phyloP scores from a whole-genome alignment of 2,113 vertebrate species.

The Platanista minor region DNA sequence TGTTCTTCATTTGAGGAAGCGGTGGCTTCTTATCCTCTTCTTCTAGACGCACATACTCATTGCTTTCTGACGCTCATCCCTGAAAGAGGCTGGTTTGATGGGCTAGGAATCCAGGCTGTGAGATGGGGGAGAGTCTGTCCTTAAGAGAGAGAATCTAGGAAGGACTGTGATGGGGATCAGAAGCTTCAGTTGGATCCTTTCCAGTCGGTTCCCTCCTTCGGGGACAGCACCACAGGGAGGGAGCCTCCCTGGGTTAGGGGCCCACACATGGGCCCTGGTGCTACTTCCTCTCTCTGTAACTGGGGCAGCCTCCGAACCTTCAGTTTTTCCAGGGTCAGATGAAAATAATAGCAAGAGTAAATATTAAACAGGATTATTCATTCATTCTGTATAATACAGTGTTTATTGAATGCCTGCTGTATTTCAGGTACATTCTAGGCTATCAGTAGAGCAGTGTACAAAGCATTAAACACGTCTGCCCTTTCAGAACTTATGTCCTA shows the following conservation, averaged over 20 bases:
- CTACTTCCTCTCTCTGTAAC: not conserved
- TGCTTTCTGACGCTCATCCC: not conserved
- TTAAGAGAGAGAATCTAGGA: not conserved
- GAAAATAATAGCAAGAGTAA: not conserved
- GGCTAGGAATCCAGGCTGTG: not conserved
- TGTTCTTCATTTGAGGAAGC: not conserved
- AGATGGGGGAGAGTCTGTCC: not conserved
- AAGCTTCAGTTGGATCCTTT: not conserved
- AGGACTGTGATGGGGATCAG: not conserved
- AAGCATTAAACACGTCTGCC: not conserved
- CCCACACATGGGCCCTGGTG: not conserved
- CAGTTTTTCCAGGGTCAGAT: not conserved
- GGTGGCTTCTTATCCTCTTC: not conserved
- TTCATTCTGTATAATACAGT: not conserved
- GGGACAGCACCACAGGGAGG: not conserved
- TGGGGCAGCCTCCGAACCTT: not conserved
- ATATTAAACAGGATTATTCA: not conserved
- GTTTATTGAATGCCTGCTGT: not conserved
- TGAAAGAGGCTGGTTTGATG: not conserved
- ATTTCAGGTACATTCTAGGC: not conserved
- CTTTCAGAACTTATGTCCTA: not conserved
- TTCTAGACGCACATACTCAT: not conserved
- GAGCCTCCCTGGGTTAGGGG: not conserved
- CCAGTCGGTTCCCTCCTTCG: not conserved
- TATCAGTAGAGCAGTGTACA: not conserved